These are phyloP conservation scores for Brachyistius frenatus DNA, from an alignment of 2,113 vertebrate species.

Conservation along the genomic window DNA sequence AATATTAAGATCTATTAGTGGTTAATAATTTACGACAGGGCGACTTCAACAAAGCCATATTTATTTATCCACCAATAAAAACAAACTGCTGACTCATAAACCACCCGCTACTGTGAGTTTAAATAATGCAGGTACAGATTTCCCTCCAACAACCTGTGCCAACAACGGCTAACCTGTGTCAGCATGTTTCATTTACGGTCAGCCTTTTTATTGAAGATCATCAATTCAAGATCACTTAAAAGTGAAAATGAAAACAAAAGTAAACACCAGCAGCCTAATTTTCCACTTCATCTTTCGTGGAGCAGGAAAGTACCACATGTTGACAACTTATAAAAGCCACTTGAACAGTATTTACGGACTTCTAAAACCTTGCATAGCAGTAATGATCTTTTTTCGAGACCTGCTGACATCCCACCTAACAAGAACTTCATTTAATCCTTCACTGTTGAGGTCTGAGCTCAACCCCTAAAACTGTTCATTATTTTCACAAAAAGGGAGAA, in stretches of 20 bases:
- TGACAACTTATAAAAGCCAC: not conserved
- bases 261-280: not conserved
- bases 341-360: not conserved
- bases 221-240: not conserved
- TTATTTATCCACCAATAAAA: constrained; percentile 16
- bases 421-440: not conserved
- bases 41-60: constrained; percentile 17
- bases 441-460: not conserved
- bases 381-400: constrained; percentile 11
- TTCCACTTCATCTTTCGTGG: not conserved
- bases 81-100: constrained; percentile 48
- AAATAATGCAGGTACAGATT: constrained; percentile 39
- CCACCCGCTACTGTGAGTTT: constrained; percentile 32
- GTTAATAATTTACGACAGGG: not conserved
- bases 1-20: constrained; percentile 10
- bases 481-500: constrained; percentile 33
- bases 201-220: constrained; percentile 1
- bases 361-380: constrained; percentile 16
- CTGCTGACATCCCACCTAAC: constrained; percentile 5
- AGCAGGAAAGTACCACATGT: not conserved
- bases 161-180: constrained; percentile 31
- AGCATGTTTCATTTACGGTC: constrained; percentile 22
- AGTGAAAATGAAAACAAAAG: constrained; percentile 6
- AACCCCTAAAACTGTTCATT: constrained; percentile 12
- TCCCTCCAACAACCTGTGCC: constrained; percentile 11